Base-by-base conservation (phyloP, 2,113 vertebrate species). In the Ellobius talpinus region DNA sequence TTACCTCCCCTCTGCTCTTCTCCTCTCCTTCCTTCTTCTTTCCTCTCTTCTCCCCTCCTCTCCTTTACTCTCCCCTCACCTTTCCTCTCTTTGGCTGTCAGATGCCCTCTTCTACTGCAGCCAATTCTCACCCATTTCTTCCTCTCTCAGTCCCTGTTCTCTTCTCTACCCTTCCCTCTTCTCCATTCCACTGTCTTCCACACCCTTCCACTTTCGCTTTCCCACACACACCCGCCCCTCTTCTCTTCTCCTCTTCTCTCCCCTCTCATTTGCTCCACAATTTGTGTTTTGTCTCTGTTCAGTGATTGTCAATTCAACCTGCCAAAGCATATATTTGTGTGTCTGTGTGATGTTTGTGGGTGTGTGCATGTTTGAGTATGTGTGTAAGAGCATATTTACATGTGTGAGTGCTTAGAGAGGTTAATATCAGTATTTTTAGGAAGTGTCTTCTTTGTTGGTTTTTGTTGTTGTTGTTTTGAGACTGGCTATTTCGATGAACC, bases 131-230 rank as follows among this genome's bases (percentile, higher is more conserved):
- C 3, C 29, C 42, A 13, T 50, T 5, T 50, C 19, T 14, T 19
- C 3, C 42, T 5, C 17, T 36, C 31, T 36, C 74, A 31, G 29
- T 2, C 24, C 5, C 26, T 33, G 8, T 66, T 42, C 29, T 86
- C 16, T 33, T 6, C 19, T 3, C n/a, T 42, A 29, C 12, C 39
- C 4, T 85, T 33, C 5, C 2, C 0, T 36, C 42, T 6, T 12
- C 17, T 65, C 61, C 21, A 33, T 31, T 36, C 31, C 1, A 0
- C 19, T n/a, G 1, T 50, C 21, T 7, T 70, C 29, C 45, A 68
- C 33, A 24, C 5, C 21, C 45, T 3, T 52, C 33, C 23, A 7
- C 0, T 13, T 4, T n/a, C 42, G 9, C 16, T 66, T 47, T 65
- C 42, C 9, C 31, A 17, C 7, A 19, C 52, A 21, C 1, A 10